Evolutionary conservation across 2,888 invertebrate genomes (phyloP).

Genomic region (Cryptocephalus moraei): DNA sequence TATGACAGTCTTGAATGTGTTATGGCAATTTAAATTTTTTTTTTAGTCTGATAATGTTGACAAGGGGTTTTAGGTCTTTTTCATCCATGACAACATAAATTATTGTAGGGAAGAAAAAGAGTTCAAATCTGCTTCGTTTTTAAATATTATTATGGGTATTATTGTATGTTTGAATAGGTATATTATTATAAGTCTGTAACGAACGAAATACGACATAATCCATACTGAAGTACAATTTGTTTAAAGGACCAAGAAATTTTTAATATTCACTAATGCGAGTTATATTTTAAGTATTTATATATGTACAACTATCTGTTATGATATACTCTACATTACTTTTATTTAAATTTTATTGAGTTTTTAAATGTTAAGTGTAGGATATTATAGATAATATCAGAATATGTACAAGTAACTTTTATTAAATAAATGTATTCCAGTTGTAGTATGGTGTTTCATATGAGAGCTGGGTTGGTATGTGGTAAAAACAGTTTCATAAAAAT

Average conservation of each 20-base stretch:
- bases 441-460: background rate
- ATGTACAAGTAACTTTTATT: constrained; percentile 22
- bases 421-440: constrained; percentile 23
- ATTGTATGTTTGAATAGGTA: constrained; percentile 2
- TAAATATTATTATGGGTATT: background rate
- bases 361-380: constrained; percentile 9
- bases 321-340: constrained; percentile 17
- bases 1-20: too few relatives aligned
- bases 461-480: too few relatives aligned
- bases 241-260: constrained; percentile 25
- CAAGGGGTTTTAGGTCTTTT: too few relatives aligned
- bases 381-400: constrained; percentile 13
- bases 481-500: too few relatives aligned
- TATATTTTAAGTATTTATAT: constrained; percentile 7
- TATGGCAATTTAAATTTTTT: too few relatives aligned
- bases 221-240: constrained; percentile 25
- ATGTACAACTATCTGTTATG: constrained; percentile 15
- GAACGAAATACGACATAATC: background rate
- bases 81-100: too few relatives aligned
- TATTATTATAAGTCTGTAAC: constrained; percentile 3
- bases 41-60: too few relatives aligned
- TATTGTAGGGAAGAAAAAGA: background rate
- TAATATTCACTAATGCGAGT: constrained; percentile 12
- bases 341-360: constrained; percentile 17
- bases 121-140: background rate